Percentiles rank a stretch among this genome's conserved stretches.
Evolutionary conservation across 2,113 vertebrate species (phyloP).

Genomic region (Nycticryphes semicollaris): DNA sequence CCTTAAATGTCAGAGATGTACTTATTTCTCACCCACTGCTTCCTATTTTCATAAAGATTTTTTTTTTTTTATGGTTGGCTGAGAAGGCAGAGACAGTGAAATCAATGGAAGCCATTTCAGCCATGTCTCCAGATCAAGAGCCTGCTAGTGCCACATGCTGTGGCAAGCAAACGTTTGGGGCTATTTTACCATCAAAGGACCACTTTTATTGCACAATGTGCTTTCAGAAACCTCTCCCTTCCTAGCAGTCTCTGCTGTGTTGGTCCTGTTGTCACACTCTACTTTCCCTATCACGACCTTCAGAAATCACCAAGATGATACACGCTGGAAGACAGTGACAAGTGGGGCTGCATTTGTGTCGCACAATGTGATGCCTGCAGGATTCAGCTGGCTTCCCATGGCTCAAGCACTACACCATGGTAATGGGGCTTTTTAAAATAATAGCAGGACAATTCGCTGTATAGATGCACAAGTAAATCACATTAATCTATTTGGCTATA

Average conservation of each 20-base stretch:
- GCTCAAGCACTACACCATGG: accelerated
- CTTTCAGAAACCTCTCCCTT: background rate
- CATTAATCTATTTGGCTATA: background rate
- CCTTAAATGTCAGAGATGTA: slow-evolving; percentile 56
- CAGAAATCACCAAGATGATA: background rate
- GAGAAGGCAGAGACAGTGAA: background rate
- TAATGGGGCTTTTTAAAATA: background rate
- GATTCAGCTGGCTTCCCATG: background rate
- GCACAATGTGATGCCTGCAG: background rate
- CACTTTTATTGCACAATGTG: too few species aligned
- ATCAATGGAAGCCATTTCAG: background rate
- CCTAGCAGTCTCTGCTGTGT: background rate
- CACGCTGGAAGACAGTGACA: accelerated
- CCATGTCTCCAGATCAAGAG: background rate
- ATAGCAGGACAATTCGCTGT: background rate
- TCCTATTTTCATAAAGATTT: slow-evolving; percentile 34
- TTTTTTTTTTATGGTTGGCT: background rate
- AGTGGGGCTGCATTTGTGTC: background rate
- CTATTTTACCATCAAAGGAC: background rate
- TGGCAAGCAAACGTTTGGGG: background rate
- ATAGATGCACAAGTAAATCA: background rate
- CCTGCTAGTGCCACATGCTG: background rate
- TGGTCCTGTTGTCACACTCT: background rate
- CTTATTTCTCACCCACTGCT: slow-evolving; percentile 62
- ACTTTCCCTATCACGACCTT: background rate